Conservation (phyloP, 1,140 invertebrate species). For the Gryon sp. region DNA sequence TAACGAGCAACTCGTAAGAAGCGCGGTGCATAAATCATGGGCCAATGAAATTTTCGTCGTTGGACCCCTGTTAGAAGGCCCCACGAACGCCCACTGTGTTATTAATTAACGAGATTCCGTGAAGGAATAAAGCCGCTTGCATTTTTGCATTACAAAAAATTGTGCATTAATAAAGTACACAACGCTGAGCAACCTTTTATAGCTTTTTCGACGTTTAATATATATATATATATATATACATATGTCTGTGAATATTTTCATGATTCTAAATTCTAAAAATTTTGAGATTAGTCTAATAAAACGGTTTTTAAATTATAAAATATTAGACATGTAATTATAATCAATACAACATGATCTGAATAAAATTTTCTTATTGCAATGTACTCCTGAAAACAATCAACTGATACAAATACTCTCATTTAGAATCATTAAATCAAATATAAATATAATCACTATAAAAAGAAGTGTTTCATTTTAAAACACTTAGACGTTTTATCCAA, state of each 20-base stretch:
- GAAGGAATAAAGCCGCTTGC: constrained; percentile 51
- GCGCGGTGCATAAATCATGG: constrained; percentile 72
- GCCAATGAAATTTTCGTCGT: constrained; percentile 70
- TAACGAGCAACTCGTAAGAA: constrained; percentile 69
- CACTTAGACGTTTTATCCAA: no score
- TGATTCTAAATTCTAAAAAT: no score
- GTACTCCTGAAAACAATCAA: no score
- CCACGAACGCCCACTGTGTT: constrained; percentile 65
- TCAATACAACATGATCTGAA: no score
- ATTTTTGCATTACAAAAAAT: constrained; percentile 30
- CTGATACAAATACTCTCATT: no score
- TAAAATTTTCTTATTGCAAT: no score
- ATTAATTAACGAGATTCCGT: constrained; percentile 71
- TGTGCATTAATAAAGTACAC: constrained; percentile 37
- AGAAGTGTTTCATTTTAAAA: no score
- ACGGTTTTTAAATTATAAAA: no score
- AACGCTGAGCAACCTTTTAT: constrained; percentile 1
- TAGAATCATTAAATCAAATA: no score
- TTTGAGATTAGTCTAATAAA: no score
- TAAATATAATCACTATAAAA: no score
- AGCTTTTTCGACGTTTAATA: constrained; percentile 26
- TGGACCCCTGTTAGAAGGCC: constrained; percentile 39
- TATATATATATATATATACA: constrained; percentile 18
- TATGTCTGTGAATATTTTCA: constrained; percentile 1
- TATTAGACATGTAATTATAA: no score